Evolutionary conservation across 2,113 vertebrate species (phyloP).

Genomic region (Oceanites oceanicus): DNA sequence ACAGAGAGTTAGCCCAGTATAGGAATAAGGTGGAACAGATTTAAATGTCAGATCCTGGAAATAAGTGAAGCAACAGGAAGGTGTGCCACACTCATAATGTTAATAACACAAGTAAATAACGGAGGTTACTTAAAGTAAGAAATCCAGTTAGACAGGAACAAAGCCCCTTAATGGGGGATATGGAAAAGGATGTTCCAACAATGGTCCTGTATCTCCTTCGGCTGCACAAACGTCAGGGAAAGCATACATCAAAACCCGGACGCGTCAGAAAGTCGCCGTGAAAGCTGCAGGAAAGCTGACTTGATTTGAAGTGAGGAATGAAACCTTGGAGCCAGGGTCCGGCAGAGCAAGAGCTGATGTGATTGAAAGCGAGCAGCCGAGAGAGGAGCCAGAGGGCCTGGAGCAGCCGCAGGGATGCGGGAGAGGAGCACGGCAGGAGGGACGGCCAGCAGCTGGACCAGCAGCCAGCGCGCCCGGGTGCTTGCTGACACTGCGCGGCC

Average conservation of each 20-base stretch:
- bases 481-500: background rate
- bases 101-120: background rate
- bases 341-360: background rate
- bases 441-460: background rate
- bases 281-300: background rate
- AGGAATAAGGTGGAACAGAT: background rate
- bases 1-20: background rate
- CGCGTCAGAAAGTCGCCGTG: accelerated
- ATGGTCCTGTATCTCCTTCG: background rate
- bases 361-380: background rate
- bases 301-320: conserved; percentile 1
- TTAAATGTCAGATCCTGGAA: background rate
- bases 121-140: background rate
- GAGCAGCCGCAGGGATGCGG: background rate
- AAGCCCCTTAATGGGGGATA: background rate
- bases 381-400: background rate
- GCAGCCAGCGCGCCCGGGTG: accelerated
- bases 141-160: conserved; percentile 10
- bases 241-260: background rate
- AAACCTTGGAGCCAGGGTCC: conserved; percentile 24
- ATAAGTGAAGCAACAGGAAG: background rate
- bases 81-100: accelerated
- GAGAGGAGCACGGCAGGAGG: background rate
- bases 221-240: background rate
- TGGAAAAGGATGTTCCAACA: conserved; percentile 22